Percentiles rank a stretch among this genome's conserved stretches.
phyloP scores from a whole-genome alignment of 2,797 vertebrate species.

The Bradypodion ventrale region DNA sequence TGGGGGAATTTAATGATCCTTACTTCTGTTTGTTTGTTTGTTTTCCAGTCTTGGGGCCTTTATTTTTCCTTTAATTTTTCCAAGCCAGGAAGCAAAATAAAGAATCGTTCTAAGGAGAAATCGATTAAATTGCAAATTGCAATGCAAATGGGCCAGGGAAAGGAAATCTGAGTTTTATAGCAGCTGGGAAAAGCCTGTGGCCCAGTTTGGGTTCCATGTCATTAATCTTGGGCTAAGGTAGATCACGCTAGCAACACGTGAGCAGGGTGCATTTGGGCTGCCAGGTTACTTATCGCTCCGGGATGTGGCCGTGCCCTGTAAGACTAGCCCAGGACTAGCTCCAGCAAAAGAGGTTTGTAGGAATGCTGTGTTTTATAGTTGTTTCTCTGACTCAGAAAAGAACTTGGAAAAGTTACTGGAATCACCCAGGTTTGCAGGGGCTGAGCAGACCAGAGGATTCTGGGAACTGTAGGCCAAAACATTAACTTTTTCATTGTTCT shows the following conservation, averaged over 20 bases:
- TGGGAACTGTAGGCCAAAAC: too few species aligned
- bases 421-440: too few species aligned
- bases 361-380: too few species aligned
- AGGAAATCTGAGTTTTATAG: background rate
- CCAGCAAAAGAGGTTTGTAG: too few species aligned
- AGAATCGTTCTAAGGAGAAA: background rate
- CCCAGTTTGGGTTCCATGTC: constrained; percentile 54
- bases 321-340: background rate
- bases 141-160: constrained; percentile 24
- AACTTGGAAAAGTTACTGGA: too few species aligned
- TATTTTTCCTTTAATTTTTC: constrained; percentile 32
- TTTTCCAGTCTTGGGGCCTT: constrained; percentile 27
- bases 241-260: constrained; percentile 22
- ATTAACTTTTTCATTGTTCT: too few species aligned
- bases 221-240: background rate
- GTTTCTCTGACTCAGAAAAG: background rate
- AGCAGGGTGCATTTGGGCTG: rapidly evolving
- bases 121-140: background rate
- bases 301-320: too few species aligned
- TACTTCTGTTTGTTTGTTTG: constrained; percentile 49
- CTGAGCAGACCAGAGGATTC: too few species aligned
- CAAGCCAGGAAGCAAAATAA: constrained; percentile 30
- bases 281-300: background rate
- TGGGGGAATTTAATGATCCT: background rate
- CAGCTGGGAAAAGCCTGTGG: rapidly evolving